Conservation (phyloP, 2,888 invertebrate genomes). For the Scelioninae gen. 1 region DNA sequence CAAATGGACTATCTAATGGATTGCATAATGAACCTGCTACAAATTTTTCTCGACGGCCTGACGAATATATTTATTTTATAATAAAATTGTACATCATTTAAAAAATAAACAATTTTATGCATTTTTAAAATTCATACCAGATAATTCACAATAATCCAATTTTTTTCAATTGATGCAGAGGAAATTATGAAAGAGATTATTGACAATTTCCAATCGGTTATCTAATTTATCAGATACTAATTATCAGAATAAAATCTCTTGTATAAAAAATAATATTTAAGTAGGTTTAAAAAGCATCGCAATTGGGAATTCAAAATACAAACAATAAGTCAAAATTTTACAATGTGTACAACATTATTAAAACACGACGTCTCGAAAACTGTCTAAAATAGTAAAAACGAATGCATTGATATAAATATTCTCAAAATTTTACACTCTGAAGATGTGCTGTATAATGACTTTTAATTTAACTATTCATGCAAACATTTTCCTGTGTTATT, state of each 20-base stretch:
- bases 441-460: conserved; percentile 55
- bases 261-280: conserved; percentile 33
- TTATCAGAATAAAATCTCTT: conserved; percentile 23
- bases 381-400: conserved; percentile 46
- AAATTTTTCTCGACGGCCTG: conserved; percentile 43
- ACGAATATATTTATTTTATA: conserved; percentile 32
- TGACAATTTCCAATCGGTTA: conserved; percentile 19
- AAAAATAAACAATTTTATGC: background rate
- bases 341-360: conserved; percentile 16
- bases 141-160: conserved; percentile 31
- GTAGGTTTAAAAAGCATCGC: conserved; percentile 42
- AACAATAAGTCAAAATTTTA: conserved; percentile 40
- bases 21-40: conserved; percentile 64
- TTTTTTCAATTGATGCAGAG: conserved; percentile 15
- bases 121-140: conserved; percentile 40
- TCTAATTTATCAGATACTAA: conserved; percentile 10
- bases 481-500: conserved; percentile 6
- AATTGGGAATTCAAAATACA: conserved; percentile 48
- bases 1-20: conserved; percentile 69
- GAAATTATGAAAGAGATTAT: conserved; percentile 17
- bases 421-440: conserved; percentile 67
- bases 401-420: conserved; percentile 46
- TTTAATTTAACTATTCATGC: conserved; percentile 28
- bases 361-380: conserved; percentile 43
- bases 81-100: background rate